Conservation (phyloP, 2,113 vertebrate genomes). For the Misgurnus mizolepis region DNA sequence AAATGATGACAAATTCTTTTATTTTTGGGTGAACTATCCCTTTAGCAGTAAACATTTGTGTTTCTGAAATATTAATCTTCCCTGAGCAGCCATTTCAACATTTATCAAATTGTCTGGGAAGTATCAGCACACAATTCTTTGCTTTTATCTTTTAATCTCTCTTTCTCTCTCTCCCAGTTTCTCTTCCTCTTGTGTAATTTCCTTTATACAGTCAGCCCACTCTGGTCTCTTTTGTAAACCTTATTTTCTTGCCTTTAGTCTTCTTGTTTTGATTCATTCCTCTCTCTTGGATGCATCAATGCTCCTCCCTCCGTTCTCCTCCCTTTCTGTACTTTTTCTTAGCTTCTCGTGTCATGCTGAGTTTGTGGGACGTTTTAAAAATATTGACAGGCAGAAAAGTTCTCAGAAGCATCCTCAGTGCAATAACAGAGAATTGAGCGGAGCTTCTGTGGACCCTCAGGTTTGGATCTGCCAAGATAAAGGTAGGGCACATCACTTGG, state of each 20-base stretch:
- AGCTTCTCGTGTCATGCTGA: constrained; percentile 37
- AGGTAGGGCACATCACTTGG: constrained; percentile 38
- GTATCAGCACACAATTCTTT: not conserved
- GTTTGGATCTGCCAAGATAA: not conserved
- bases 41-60: not conserved
- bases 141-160: not conserved
- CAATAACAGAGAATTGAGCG: constrained; percentile 4
- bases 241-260: constrained; percentile 27
- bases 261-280: constrained; percentile 46
- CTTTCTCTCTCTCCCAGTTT: not conserved
- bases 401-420: constrained; percentile 20
- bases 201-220: not conserved
- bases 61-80: constrained; percentile 7
- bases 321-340: constrained; percentile 37
- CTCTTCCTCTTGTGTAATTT: not conserved
- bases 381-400: constrained; percentile 34
- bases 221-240: not conserved
- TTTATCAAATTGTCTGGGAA: constrained; percentile 23
- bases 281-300: constrained; percentile 43
- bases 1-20: no score
- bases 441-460: constrained; percentile 1
- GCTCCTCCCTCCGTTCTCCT: constrained; percentile 50
- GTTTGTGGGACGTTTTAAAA: constrained; percentile 42
- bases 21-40: no score
- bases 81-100: not conserved